Conservation (phyloP, 1,140 invertebrate genomes). For the Oedothorax gibbosus region DNA sequence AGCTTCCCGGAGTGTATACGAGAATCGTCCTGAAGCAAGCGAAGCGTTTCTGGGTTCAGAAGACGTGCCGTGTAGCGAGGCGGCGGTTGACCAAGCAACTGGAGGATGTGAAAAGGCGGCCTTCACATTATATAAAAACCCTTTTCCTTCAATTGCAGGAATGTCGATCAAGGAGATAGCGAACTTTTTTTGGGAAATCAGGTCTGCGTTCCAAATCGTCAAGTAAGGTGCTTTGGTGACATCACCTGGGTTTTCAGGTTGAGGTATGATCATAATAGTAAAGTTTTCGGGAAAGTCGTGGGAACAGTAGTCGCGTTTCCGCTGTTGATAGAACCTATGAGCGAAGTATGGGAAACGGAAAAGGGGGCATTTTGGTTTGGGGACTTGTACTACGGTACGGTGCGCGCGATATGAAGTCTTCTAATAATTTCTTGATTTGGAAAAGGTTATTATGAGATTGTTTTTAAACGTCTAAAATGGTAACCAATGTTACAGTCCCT, state of each 20-base stretch:
- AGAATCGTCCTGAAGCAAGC: constrained; percentile 9
- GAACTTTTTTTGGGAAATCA: background rate
- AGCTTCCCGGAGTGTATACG: background rate
- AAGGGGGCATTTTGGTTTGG: background rate
- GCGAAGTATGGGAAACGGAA: constrained; percentile 41
- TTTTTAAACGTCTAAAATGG: too few relatives aligned
- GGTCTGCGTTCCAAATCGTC: constrained; percentile 19
- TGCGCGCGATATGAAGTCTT: constrained; percentile 8
- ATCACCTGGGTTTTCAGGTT: constrained; percentile 8
- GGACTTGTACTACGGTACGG: constrained; percentile 28
- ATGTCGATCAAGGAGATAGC: constrained; percentile 39
- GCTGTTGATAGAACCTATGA: constrained; percentile 24
- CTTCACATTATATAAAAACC: constrained; percentile 20
- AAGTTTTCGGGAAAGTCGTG: constrained; percentile 28
- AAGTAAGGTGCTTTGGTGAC: constrained; percentile 39
- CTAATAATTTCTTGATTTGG: background rate
- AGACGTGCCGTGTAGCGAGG: constrained; percentile 11
- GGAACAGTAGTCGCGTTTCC: constrained; percentile 38
- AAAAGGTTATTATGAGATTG: background rate
- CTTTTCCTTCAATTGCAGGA: constrained; percentile 32
- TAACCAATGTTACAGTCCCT: too few relatives aligned
- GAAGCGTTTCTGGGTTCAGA: constrained; percentile 32
- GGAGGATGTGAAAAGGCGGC: constrained; percentile 21
- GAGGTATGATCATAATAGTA: constrained; percentile 3
- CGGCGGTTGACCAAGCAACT: constrained; percentile 28